Percentiles rank a stretch among this genome's conserved stretches.
Conservation (phyloP, 2,888 invertebrate genomes). For the Ophion ventricosus region DNA sequence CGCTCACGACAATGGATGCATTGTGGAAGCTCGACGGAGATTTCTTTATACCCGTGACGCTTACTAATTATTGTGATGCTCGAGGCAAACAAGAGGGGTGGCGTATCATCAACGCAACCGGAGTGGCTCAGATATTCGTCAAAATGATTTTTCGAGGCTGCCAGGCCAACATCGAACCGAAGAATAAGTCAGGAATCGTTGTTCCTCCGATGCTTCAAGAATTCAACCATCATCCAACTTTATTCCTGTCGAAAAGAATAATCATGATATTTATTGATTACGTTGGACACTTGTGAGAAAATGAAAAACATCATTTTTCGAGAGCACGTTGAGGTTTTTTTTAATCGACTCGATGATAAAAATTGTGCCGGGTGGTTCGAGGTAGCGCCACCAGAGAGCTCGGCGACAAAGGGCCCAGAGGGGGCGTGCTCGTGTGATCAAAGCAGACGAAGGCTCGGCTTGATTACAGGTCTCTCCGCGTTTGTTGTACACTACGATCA, state of each 20-base stretch:
- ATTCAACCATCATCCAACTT: no score
- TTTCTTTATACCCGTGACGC: slow-evolving; percentile 31
- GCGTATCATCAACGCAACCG: background rate
- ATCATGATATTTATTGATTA: no score
- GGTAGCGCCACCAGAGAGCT: slow-evolving; percentile 19
- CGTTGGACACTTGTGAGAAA: background rate
- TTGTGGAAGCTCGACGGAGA: slow-evolving; percentile 34
- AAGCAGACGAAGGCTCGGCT: slow-evolving; percentile 39
- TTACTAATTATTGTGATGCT: slow-evolving; percentile 54
- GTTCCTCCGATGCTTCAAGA: no score
- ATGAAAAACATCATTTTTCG: background rate
- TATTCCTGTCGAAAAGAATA: no score
- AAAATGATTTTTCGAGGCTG: background rate
- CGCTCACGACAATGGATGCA: slow-evolving; percentile 47
- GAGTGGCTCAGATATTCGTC: background rate
- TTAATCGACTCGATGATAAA: background rate
- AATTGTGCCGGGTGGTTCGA: background rate
- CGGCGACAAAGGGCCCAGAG: slow-evolving; percentile 46
- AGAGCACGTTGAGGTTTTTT: background rate
- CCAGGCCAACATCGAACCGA: no score
- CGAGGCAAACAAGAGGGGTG: background rate
- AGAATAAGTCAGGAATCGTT: no score
- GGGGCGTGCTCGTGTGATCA: slow-evolving; percentile 42
- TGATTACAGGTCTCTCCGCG: slow-evolving; percentile 50
- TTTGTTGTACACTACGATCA: slow-evolving; percentile 50